A percentile compares a stretch with the other conserved stretches of the same genome.
phyloP scores from a whole-genome alignment of 92 coral and sea anemone species.

The Ricordea florida region DNA sequence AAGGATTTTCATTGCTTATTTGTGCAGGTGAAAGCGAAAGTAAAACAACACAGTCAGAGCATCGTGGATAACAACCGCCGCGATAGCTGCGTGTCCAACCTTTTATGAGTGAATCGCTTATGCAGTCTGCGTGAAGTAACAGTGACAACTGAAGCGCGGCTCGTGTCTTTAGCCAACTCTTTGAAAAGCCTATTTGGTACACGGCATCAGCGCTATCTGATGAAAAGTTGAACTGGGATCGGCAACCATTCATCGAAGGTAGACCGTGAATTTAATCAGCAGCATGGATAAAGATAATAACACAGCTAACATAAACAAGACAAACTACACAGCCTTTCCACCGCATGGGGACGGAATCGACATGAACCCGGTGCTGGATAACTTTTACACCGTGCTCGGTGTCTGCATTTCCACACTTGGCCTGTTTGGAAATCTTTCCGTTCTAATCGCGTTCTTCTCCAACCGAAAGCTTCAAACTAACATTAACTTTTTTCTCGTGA shows the following conservation, averaged over 20 bases:
- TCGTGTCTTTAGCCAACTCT: too few species aligned
- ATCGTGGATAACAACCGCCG: neutral
- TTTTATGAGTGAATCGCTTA: neutral
- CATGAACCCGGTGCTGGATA: conserved; percentile 35
- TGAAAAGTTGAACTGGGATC: neutral
- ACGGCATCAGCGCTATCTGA: too few species aligned
- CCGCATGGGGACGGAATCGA: neutral
- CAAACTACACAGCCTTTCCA: neutral
- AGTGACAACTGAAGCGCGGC: too few species aligned
- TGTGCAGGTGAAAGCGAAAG: conserved; percentile 20
- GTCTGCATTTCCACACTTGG: conserved; percentile 58
- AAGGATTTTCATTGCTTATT: conserved; percentile 7
- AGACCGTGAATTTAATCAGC: neutral
- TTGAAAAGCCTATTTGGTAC: too few species aligned
- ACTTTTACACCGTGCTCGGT: conserved; percentile 44
- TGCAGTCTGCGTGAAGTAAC: too few species aligned
- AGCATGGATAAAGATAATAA: too few species aligned
- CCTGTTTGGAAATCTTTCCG: conserved; percentile 53
- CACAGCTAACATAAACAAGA: neutral
- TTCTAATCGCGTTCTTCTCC: conserved; percentile 62
- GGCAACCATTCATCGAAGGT: neutral
- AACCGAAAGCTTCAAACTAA: conserved; percentile 67
- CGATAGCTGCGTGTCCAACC: neutral
- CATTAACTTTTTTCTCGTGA: conserved; percentile 67
- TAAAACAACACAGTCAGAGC: conserved; percentile 25